Base-by-base conservation (phyloP, 2,888 invertebrate genomes). In the Melitaea athalia region DNA sequence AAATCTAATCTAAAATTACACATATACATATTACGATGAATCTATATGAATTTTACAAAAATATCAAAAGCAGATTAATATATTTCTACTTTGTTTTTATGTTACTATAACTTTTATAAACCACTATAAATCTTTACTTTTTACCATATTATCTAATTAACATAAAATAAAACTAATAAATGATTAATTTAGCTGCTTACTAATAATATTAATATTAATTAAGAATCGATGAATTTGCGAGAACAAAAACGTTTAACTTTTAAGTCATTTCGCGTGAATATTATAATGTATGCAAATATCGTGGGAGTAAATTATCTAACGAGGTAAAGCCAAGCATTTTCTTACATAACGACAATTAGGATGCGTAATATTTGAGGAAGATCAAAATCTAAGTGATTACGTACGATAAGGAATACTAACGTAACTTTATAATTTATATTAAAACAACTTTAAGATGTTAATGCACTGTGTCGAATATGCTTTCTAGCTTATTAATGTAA, bases 291-390 rank as follows among this genome's bases (percentile, higher is more conserved):
- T 50, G 64, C 42, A 64, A 64, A 64, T 59, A 7, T 50, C 49
- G 59, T 59, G 50, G 64, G 64, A 50, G 15, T 59, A 42, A 63
- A 50, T 67, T 63, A 67, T 50, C 31, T 63, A 49, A 63, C 38
- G 31, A 62, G 59, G 57, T 63, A 57, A 17, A 12, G 14, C 47
- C 47, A 64, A 17, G 52, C 50, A 59, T 59, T 31, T 24, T 14
- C 64, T 68, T 64, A 59, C 33, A 5, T 64, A 68, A 64, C 45
- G 53, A 24, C 43, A 60, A 61, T 60, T 49, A 62, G 68, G 60
- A 64, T 68, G 55, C 47, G 59, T 68, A 50, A 42, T 64, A 59
- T 60, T 53, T 11, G 66, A 57, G 62, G 67, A 62, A 67, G 61
- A 57, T 57, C 15, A 10, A 42, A 57, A 57, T 57, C 42, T 42